Conservation (phyloP, 2,888 invertebrate species). For the Metalampra italica region DNA sequence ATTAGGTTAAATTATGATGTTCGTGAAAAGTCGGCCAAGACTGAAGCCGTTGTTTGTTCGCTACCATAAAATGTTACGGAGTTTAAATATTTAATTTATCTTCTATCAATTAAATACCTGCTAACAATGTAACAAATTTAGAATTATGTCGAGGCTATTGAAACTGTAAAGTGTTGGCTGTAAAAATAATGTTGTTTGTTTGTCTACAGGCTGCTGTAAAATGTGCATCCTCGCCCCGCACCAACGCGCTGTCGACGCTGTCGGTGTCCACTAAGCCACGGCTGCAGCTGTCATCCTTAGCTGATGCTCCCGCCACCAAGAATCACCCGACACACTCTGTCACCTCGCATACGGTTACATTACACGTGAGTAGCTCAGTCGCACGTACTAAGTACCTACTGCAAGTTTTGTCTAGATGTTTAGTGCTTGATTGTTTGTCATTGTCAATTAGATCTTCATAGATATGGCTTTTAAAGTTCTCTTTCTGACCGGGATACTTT, state of each 20-base stretch:
- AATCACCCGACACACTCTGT: slow-evolving; percentile 63
- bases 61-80: background rate
- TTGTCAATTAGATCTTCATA: background rate
- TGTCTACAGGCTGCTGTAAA: slow-evolving; percentile 68
- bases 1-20: slow-evolving; percentile 25
- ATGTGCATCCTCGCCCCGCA: slow-evolving; percentile 73
- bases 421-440: background rate
- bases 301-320: slow-evolving; percentile 48
- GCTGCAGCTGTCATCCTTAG: slow-evolving; percentile 18
- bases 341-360: slow-evolving; percentile 64
- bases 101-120: background rate
- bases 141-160: background rate
- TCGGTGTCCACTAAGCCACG: slow-evolving; percentile 62
- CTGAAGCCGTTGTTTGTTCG: background rate
- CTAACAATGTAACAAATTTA: background rate
- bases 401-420: background rate
- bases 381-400: background rate
- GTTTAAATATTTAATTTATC: background rate
- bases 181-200: slow-evolving; percentile 12
- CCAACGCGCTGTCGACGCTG: slow-evolving; percentile 64
- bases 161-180: background rate
- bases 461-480: background rate
- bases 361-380: slow-evolving; percentile 57
- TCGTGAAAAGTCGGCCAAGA: slow-evolving; percentile 12
- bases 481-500: background rate